Evolutionary conservation across 2,888 invertebrate genomes (phyloP), one percentile per base, ranked within the genome.

Genomic region (Peribatodes rhomboidaria): DNA sequence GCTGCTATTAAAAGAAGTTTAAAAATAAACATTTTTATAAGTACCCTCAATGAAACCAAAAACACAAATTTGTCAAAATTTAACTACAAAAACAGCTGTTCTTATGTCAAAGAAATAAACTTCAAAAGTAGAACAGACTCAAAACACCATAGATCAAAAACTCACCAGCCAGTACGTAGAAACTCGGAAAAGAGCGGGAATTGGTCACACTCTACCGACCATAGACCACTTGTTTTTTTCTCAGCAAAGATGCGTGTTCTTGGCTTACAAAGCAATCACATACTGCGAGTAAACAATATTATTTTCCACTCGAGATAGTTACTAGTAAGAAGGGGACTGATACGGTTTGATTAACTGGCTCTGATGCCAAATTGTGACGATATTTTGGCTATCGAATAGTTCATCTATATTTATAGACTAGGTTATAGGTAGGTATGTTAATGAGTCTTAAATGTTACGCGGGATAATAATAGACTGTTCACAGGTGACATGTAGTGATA

Each of bases 211-310:
- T 60, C 65, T 33, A 52, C 18, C 46, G 10, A 65, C 33, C 60
- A 61, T 52, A 61, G 56, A 65, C 37, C 41, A 61, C 56, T 65
- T 60, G 39, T 55, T 60, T 60, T 63, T 64, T 56, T 55, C 44
- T 57, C 39, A 39, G 33, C 42, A 9, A 57, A 42, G 37, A 61
- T 31, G 46, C 71, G 71, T 72, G 68, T 61, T 65, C 65, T 61
- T 52, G 50, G 68, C 55, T 16, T 68, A 65, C 68, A 55, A 53
- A 49, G 62, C 68, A 47, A 59, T 70, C 50, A 61, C 46, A 59
- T 41, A 72, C 71, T 72, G 71, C 39, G 54, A 22, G 42, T 63
- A 59, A 63, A 66, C 55, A 68, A 69, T 62, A 68, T 68, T 60
- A 58, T 63, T 67, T 68, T 68, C 66, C 66, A 61, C 46, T 46